These are phyloP conservation scores for Oenanthe melanoleuca DNA, from an alignment of 2,113 vertebrate genomes.

Conservation along the genomic window DNA sequence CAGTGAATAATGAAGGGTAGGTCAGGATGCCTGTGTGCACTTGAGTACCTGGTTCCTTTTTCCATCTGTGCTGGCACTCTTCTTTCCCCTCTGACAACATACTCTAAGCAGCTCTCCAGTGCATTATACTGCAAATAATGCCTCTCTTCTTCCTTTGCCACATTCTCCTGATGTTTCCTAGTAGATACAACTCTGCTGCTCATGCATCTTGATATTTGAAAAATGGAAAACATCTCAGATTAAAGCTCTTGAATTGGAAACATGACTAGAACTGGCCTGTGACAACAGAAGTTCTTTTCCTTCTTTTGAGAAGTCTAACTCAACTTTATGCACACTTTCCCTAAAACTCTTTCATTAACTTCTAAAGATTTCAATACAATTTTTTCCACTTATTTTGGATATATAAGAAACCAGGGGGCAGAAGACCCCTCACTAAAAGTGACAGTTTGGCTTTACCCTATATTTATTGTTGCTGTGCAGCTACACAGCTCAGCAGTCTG, in stretches of 20 bases:
- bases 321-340: background rate
- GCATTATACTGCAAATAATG: background rate
- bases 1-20: background rate
- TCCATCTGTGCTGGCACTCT: background rate
- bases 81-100: background rate
- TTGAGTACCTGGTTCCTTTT: background rate
- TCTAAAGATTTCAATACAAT: background rate
- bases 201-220: background rate
- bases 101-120: background rate
- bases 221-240: background rate
- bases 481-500: constrained; percentile 18
- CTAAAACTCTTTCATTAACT: background rate
- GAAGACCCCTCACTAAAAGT: background rate
- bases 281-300: background rate
- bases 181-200: background rate
- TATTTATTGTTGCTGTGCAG: constrained; percentile 32
- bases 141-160: background rate
- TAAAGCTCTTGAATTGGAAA: background rate
- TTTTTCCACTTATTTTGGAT: background rate
- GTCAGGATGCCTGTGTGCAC: background rate
- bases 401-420: background rate
- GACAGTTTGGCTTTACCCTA: constrained; percentile 21
- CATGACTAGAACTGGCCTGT: background rate
- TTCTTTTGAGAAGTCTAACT: background rate
- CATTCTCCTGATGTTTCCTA: background rate